Conservation (phyloP, 2,797 vertebrate species). For the Rachycentron canadum region DNA sequence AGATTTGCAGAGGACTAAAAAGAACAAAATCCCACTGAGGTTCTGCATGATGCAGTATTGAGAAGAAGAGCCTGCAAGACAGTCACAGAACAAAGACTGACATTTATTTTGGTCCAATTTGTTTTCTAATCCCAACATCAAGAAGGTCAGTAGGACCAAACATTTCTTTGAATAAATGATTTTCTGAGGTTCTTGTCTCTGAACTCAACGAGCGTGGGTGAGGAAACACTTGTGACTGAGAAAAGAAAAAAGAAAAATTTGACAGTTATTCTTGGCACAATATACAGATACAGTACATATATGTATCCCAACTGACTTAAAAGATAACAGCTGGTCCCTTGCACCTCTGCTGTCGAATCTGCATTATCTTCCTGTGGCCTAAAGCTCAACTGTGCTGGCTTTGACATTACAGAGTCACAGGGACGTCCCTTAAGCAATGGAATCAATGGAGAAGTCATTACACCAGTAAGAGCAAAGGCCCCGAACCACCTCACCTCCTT, state of each 20-base stretch:
- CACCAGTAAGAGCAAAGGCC: slow-evolving; percentile 50
- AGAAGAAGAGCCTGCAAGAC: not conserved
- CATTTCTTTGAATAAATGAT: not conserved
- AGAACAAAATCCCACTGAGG: slow-evolving; percentile 10
- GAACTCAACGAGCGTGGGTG: no score
- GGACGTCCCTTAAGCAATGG: slow-evolving; percentile 25
- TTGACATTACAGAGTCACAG: slow-evolving; percentile 24
- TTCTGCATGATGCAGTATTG: slow-evolving; percentile 5
- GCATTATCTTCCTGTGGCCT: slow-evolving; percentile 28
- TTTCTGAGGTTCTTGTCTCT: not conserved
- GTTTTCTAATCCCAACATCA: not conserved
- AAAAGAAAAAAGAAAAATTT: slow-evolving; percentile 3
- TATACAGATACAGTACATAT: slow-evolving; percentile 44
- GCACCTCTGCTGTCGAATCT: slow-evolving; percentile 43
- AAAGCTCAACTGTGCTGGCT: slow-evolving; percentile 23
- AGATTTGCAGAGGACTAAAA: slow-evolving; percentile 24
- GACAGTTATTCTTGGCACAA: slow-evolving; percentile 19
- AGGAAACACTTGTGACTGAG: not conserved
- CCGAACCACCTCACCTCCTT: slow-evolving; percentile 38
- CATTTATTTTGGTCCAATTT: not conserved
- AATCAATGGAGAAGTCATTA: slow-evolving; percentile 51
- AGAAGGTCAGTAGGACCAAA: not conserved
- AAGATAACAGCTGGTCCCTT: slow-evolving; percentile 86
- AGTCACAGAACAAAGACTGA: not conserved
- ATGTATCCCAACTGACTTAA: slow-evolving; percentile 80